Evolutionary conservation across 2,113 vertebrate species (phyloP), one percentile per base, ranked within the genome.

Genomic region (Sinocyclocheilus maitianheensis): DNA sequence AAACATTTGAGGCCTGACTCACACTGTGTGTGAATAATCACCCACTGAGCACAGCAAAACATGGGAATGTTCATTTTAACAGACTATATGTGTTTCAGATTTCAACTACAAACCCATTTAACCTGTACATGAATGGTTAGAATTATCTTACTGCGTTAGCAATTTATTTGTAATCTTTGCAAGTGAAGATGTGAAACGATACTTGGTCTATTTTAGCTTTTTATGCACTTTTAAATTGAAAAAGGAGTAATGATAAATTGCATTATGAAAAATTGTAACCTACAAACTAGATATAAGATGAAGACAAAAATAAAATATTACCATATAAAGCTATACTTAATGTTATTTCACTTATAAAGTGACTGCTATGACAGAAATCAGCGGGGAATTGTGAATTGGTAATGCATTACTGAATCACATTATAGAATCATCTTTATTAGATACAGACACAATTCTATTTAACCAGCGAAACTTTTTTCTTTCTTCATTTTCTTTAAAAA

Each of bases 401-500:
- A 80, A 80, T 3, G 22, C 37, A 26, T 81, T 65, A 46, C 4
- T 11, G 60, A 65, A 65, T 81, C 22, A 65, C 60, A 26, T 81
- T 48, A 46, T 24, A 4, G 58, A 81, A 81, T 81, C 22, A 26
- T 7, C n/a, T 65, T 26, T 65, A 65, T 81, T 26, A 81, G 60
- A 81, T 26, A 48, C n/a, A 24, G 55, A 16, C 20, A n/a, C 34
- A 79, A 14, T 62, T 79, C 3, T 79, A 60, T 60, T 76, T 46
- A 84, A 58, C 83, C n/a, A 43, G 37, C 1, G 0, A 65, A 77
- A 65, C 72, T 51, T 63, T 84, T 10, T 84, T 77, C 5, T 37
- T 78, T 77, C 78, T 53, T 69, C 40, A 62, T 84, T 77, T 84
- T 76, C 40, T 60, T 75, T 11, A 71, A 53, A 67, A 74, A 13